A percentile compares a stretch with the other conserved stretches of the same genome.
Evolutionary conservation across 2,797 vertebrate species (phyloP).

Genomic region (Myiotriccus ornatus): DNA sequence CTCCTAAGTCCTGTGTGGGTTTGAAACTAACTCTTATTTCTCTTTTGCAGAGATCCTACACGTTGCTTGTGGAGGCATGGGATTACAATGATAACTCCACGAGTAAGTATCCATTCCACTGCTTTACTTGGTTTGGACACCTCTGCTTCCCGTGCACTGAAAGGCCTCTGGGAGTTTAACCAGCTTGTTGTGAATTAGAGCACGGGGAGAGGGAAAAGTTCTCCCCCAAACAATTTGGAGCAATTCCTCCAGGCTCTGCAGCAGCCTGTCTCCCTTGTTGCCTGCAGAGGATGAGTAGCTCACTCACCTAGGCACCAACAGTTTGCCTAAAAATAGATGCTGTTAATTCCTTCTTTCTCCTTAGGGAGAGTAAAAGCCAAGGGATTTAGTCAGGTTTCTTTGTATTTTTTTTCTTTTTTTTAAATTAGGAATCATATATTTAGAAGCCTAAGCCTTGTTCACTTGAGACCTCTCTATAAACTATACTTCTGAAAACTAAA

Average conservation of each 20-base stretch:
- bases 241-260: not conserved
- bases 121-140: not conserved
- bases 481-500: not conserved
- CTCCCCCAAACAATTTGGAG: not conserved
- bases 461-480: not conserved
- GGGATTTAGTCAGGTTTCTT: not conserved
- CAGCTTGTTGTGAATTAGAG: not conserved
- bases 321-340: not conserved
- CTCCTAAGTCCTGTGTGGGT: not conserved
- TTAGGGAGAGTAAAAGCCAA: not conserved
- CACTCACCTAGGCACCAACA: not conserved
- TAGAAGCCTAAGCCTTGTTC: not conserved
- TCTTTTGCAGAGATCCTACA: conserved; percentile 93
- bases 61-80: conserved; percentile 94
- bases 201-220: not conserved
- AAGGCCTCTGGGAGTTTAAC: not conserved
- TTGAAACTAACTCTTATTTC: conserved; percentile 64
- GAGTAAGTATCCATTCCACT: conserved; percentile 79
- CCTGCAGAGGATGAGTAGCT: not conserved
- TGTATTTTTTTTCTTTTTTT: not conserved
- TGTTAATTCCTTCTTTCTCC: not conserved
- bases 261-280: not conserved
- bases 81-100: conserved; percentile 92
- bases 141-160: not conserved
- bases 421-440: not conserved